Percentiles rank a stretch among this genome's conserved stretches.
These are phyloP conservation scores for Drosophila novamexicana DNA, from an alignment of 1,140 invertebrate genomes.

Conservation along the genomic window DNA sequence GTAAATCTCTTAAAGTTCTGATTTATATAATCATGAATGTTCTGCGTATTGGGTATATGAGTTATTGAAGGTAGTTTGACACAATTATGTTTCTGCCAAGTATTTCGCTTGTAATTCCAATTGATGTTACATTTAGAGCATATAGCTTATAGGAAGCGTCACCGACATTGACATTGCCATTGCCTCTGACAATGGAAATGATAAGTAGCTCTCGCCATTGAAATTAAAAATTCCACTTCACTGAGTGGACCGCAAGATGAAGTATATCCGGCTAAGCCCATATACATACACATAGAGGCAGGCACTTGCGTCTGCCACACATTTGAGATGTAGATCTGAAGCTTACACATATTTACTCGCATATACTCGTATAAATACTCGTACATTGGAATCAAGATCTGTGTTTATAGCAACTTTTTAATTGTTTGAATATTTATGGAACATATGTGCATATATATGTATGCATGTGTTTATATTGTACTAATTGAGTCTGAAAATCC, in stretches of 20 bases:
- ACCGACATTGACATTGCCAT: constrained; percentile 19
- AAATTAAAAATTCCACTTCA: constrained; percentile 78
- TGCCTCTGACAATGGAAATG: constrained; percentile 53
- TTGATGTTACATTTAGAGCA: not conserved
- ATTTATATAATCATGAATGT: too few species aligned
- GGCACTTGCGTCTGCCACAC: constrained; percentile 6
- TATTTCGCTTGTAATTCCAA: not conserved
- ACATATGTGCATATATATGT: not conserved
- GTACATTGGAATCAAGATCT: constrained; percentile 24
- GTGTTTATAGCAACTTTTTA: constrained; percentile 23
- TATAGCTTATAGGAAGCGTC: constrained; percentile 4
- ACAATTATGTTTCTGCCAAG: not conserved
- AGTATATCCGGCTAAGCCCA: constrained; percentile 70
- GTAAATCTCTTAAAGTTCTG: too few species aligned
- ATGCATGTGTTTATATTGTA: not conserved
- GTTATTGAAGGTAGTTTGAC: not conserved
- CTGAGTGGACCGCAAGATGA: constrained; percentile 69
- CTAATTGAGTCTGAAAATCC: constrained; percentile 37
- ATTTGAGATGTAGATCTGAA: constrained; percentile 27
- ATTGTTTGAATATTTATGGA: constrained; percentile 22
- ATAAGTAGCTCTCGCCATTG: constrained; percentile 34
- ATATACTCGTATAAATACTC: not conserved
- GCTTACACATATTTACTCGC: constrained; percentile 1
- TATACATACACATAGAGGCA: constrained; percentile 30
- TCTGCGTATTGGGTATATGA: too few species aligned